phyloP scores from a whole-genome alignment of 2,888 invertebrate genomes.

The Zonitis immaculata region DNA sequence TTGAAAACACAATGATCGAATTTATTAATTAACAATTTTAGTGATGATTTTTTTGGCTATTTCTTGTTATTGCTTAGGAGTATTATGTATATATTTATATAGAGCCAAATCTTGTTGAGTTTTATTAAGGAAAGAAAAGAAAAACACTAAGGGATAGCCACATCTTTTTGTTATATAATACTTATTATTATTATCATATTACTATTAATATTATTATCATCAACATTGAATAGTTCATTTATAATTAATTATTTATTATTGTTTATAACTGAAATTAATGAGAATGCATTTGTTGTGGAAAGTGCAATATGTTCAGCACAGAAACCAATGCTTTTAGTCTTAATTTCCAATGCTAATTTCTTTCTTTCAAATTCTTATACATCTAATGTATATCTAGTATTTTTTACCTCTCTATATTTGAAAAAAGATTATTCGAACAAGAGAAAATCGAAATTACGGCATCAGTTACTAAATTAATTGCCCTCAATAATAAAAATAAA shows the following conservation, averaged over 20 bases:
- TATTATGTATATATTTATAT: slow-evolving; percentile 47
- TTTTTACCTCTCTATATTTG: slow-evolving; percentile 19
- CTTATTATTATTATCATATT: slow-evolving; percentile 4
- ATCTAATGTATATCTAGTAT: slow-evolving; percentile 16
- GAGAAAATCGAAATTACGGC: slow-evolving; percentile 4
- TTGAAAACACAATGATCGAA: slow-evolving; percentile 84
- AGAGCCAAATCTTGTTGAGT: slow-evolving; percentile 44
- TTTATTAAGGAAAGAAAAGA: slow-evolving; percentile 15
- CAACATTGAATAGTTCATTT: slow-evolving; percentile 3
- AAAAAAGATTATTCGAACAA: slow-evolving; percentile 4
- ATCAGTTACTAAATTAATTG: slow-evolving; percentile 32
- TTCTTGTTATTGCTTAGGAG: slow-evolving; percentile 45
- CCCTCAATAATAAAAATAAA: slow-evolving; percentile 40
- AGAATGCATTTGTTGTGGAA: slow-evolving; percentile 29
- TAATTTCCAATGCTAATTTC: slow-evolving; percentile 14
- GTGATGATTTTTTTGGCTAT: slow-evolving; percentile 24
- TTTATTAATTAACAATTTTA: slow-evolving; percentile 6
- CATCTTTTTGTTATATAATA: slow-evolving; percentile 14
- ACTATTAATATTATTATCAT: slow-evolving; percentile 6
- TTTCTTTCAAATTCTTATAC: too few relatives aligned
- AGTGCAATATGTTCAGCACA: slow-evolving; percentile 39
- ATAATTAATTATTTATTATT: slow-evolving; percentile 5
- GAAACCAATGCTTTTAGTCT: slow-evolving; percentile 25
- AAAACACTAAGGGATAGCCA: slow-evolving; percentile 38
- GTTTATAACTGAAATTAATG: slow-evolving; percentile 7